Evolutionary conservation across 2,888 invertebrate genomes (phyloP).

Genomic region (Thymelicus sylvestris): DNA sequence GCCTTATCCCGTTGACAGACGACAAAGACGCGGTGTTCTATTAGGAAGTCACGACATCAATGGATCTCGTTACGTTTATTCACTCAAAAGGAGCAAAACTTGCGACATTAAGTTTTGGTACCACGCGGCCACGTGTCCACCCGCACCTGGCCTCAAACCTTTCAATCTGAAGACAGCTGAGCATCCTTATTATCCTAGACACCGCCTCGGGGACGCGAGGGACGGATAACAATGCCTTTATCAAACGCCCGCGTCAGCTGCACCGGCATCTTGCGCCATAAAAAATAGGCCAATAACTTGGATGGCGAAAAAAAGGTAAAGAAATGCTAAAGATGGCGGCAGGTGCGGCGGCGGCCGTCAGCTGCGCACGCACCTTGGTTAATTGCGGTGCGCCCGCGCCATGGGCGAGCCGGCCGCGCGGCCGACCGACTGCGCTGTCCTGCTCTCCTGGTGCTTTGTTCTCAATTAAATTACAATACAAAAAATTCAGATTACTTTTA

Average conservation of each 20-base stretch:
- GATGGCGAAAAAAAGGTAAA: constrained; percentile 78
- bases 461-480: constrained; percentile 1
- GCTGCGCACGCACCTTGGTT: constrained; percentile 82
- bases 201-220: constrained; percentile 55
- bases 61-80: constrained; percentile 14
- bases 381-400: constrained; percentile 68
- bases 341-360: constrained; percentile 69
- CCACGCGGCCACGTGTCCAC: constrained; percentile 66
- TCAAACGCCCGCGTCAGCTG: constrained; percentile 74
- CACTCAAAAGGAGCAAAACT: constrained; percentile 22
- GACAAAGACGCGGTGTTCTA: too few species aligned
- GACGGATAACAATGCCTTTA: constrained; percentile 61
- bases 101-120: constrained; percentile 18
- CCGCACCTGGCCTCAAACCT: constrained; percentile 67
- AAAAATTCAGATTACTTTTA: neutral
- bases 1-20: too few species aligned
- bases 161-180: constrained; percentile 68
- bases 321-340: constrained; percentile 81
- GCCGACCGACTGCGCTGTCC: constrained; percentile 21
- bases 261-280: constrained; percentile 79
- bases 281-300: constrained; percentile 84
- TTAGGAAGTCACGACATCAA: neutral
- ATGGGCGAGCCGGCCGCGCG: constrained; percentile 51
- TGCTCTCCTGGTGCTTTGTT: constrained; percentile 35
- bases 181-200: constrained; percentile 66